A percentile compares a stretch with the other conserved stretches of the same genome.
phyloP scores from a whole-genome alignment of 1,140 invertebrate genomes.

The Chironomus tepperi region DNA sequence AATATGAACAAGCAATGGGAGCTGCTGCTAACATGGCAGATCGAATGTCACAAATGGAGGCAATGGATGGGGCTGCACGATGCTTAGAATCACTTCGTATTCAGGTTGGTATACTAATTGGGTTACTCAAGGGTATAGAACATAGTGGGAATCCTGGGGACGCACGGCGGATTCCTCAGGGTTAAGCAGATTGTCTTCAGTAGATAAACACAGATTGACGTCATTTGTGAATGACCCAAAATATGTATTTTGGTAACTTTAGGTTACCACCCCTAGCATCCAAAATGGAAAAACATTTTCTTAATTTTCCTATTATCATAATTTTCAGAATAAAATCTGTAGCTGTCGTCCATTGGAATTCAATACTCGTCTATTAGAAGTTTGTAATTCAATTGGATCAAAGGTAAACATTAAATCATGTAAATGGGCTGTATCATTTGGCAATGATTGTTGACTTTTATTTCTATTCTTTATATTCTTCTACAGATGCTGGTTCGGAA shows the following conservation, averaged over 20 bases:
- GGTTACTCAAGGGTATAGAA: no score
- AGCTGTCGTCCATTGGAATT: slow-evolving; percentile 75
- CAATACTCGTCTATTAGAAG: slow-evolving; percentile 68
- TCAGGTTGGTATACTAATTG: neutral
- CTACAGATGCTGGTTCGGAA: slow-evolving; percentile 64
- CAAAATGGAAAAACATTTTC: neutral
- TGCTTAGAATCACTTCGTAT: slow-evolving; percentile 63
- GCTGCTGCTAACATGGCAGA: slow-evolving; percentile 67
- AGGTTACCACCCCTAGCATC: neutral
- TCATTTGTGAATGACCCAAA: no score
- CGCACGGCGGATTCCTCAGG: no score
- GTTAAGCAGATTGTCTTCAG: no score
- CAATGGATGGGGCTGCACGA: slow-evolving; percentile 73
- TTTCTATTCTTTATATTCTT: neutral
- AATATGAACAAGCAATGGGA: slow-evolving; percentile 75
- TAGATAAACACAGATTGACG: no score
- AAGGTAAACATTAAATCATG: slow-evolving; percentile 47
- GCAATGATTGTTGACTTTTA: neutral
- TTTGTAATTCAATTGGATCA: slow-evolving; percentile 68
- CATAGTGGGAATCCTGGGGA: no score
- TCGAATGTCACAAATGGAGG: slow-evolving; percentile 74
- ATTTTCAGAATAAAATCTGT: slow-evolving; percentile 67
- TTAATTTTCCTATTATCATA: slow-evolving; percentile 17
- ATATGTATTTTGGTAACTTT: no score
- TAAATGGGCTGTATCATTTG: neutral